Percentiles rank a stretch among this genome's conserved stretches.
Conservation (phyloP, 2,888 invertebrate species). For the Didymodactylos carnosus region DNA sequence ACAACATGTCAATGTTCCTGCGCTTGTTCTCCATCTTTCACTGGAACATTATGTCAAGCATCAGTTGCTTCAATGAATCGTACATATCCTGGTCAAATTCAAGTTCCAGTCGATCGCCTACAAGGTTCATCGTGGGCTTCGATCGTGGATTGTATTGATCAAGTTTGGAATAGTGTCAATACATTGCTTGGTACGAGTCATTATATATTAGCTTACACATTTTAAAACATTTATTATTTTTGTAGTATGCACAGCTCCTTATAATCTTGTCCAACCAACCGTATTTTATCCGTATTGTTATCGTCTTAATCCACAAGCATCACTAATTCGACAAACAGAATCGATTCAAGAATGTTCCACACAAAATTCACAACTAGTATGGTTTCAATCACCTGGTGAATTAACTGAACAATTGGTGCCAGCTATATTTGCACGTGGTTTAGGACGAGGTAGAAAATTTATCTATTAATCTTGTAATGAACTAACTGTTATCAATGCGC, state of each 20-base stretch:
- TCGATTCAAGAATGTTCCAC: not conserved
- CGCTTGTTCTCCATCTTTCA: conserved; percentile 7
- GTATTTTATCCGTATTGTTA: not conserved
- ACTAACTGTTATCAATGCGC: no score
- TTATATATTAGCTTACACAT: not conserved
- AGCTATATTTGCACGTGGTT: not conserved
- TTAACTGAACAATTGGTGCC: not conserved
- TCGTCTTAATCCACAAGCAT: not conserved
- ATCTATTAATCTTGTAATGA: not conserved
- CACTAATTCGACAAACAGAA: not conserved
- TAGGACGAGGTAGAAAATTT: not conserved
- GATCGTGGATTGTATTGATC: not conserved
- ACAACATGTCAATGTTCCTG: not conserved
- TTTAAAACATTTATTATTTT: not conserved
- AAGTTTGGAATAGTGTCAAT: not conserved
- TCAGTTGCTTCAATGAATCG: not conserved
- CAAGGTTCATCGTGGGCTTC: not conserved
- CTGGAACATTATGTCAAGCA: conserved; percentile 11
- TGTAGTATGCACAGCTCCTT: not conserved
- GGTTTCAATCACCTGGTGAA: not conserved
- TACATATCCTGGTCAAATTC: not conserved
- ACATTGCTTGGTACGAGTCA: not conserved
- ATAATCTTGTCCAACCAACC: not conserved
- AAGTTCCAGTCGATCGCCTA: not conserved
- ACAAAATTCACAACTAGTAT: not conserved